phyloP scores from a whole-genome alignment of 2,797 vertebrate species.

The Percopsis omiscomaycus region DNA sequence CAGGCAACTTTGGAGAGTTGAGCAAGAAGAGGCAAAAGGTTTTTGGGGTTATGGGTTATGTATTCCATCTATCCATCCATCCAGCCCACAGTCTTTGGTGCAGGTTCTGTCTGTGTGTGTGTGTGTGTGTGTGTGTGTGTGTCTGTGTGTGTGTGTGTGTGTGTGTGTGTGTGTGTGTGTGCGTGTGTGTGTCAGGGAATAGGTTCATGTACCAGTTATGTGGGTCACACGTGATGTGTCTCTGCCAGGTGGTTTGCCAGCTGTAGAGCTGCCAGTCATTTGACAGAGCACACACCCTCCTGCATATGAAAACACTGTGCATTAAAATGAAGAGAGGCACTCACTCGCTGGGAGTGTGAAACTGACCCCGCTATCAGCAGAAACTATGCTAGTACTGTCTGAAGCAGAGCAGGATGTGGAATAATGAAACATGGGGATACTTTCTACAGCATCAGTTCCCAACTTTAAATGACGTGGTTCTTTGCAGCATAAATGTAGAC shows the following conservation, averaged over 20 bases:
- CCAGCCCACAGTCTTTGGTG: constrained; percentile 34
- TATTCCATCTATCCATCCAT: not conserved
- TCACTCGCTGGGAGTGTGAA: constrained; percentile 31
- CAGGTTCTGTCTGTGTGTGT: constrained; percentile 6
- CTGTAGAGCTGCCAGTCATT: constrained; percentile 65
- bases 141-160: not conserved
- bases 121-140: constrained; percentile 8
- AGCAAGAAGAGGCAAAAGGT: not conserved
- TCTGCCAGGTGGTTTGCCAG: constrained; percentile 75
- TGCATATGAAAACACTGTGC: constrained; percentile 59
- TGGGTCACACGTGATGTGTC: constrained; percentile 65
- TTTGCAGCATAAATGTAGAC: too few species aligned
- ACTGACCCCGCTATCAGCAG: not conserved
- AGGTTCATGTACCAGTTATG: constrained; percentile 60
- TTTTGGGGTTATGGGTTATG: not conserved
- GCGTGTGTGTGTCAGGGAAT: constrained; percentile 23
- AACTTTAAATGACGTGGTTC: too few species aligned
- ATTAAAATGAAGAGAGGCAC: constrained; percentile 36
- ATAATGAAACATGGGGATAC: not conserved
- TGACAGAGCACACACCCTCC: constrained; percentile 54
- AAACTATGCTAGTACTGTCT: constrained; percentile 6
- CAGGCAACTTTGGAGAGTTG: constrained; percentile 36
- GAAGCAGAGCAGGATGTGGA: constrained; percentile 9
- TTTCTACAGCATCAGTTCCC: too few species aligned
- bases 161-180: constrained; percentile 7